Evolutionary conservation across 2,113 vertebrate species (phyloP).

Genomic region (Pelecanoides urinatrix): DNA sequence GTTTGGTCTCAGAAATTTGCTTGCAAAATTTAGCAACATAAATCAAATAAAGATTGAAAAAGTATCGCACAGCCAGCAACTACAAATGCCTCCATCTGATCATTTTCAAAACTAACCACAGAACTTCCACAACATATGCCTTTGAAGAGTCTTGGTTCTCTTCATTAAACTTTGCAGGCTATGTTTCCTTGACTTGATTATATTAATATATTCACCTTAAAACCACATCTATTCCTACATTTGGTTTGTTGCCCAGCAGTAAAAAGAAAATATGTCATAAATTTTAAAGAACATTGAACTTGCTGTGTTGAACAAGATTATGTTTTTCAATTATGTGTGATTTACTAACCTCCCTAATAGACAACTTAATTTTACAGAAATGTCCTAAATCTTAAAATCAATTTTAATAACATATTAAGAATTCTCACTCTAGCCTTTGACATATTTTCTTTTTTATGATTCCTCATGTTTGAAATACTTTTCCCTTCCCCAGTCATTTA

Average conservation of each 20-base stretch:
- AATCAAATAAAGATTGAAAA: background rate
- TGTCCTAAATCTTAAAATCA: slow-evolving; percentile 44
- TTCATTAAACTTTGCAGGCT: background rate
- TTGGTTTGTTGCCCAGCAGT: slow-evolving; percentile 43
- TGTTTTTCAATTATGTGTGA: slow-evolving; percentile 41
- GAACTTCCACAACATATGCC: background rate
- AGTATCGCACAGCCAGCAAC: background rate
- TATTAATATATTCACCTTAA: slow-evolving; percentile 32
- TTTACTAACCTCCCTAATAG: slow-evolving; percentile 45
- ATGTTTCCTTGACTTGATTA: background rate
- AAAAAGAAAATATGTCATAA: slow-evolving; percentile 49
- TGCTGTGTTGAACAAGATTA: slow-evolving; percentile 12
- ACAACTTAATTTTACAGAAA: slow-evolving; percentile 19
- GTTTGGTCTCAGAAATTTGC: background rate
- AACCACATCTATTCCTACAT: background rate
- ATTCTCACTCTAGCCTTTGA: background rate
- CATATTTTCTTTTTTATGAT: background rate
- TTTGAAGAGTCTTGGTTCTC: background rate
- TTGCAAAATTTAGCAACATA: background rate
- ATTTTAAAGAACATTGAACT: background rate
- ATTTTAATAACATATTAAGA: slow-evolving; percentile 19
- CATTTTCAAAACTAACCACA: background rate
- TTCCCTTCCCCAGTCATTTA: background rate
- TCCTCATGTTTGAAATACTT: background rate
- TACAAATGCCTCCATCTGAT: background rate